Percentiles rank a stretch among this genome's conserved stretches.
Conservation (phyloP, 2,888 invertebrate genomes). For the Microchrysa polita region DNA sequence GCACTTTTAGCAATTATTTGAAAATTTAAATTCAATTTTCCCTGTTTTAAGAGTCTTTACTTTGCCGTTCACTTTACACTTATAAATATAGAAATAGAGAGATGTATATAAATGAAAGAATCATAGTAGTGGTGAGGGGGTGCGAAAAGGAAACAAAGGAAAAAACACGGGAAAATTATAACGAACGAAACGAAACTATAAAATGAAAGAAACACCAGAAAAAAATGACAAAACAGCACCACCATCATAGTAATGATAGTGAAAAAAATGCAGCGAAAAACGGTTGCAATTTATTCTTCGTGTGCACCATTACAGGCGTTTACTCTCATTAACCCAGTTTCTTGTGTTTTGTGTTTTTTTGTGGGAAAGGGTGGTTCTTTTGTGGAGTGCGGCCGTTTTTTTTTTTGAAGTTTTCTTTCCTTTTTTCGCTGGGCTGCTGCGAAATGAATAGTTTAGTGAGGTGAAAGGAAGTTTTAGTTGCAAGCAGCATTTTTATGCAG, state of each 20-base stretch:
- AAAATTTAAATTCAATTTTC: conserved; percentile 32
- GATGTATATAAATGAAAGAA: conserved; percentile 31
- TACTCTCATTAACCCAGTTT: conserved; percentile 26
- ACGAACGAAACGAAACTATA: not conserved
- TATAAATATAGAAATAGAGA: too few relatives aligned
- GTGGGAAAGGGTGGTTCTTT: too few relatives aligned
- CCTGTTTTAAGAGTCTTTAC: conserved; percentile 17
- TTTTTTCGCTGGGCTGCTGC: too few relatives aligned
- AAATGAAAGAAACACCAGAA: not conserved
- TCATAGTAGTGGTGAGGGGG: not conserved
- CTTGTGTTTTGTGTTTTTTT: not conserved
- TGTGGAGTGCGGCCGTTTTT: too few relatives aligned
- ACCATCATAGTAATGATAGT: too few relatives aligned
- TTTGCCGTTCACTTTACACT: not conserved
- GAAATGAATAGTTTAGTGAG: too few relatives aligned
- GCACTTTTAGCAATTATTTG: conserved; percentile 38
- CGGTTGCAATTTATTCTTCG: conserved; percentile 34
- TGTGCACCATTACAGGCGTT: conserved; percentile 7
- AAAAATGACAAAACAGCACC: too few relatives aligned
- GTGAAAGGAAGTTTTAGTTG: too few relatives aligned
- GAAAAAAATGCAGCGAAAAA: conserved; percentile 12
- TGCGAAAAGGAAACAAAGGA: not conserved
- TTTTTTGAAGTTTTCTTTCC: too few relatives aligned
- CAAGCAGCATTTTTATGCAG: too few relatives aligned
- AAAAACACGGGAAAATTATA: not conserved